phyloP scores from a whole-genome alignment of 2,888 invertebrate species.

The Cinara cedri region DNA sequence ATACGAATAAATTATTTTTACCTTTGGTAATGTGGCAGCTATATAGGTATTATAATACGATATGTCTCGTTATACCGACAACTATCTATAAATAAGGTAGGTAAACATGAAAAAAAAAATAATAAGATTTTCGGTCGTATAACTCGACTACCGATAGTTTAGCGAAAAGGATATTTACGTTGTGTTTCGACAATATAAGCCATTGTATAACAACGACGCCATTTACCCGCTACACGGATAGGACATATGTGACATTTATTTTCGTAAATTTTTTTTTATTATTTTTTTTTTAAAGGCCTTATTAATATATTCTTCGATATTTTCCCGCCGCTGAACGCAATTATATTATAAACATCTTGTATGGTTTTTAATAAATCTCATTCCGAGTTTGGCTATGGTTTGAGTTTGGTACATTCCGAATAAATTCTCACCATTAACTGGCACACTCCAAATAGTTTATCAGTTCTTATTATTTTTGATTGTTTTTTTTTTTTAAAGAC shows the following conservation, averaged over 20 bases:
- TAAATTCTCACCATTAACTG: too few species aligned
- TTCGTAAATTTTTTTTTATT: too few species aligned
- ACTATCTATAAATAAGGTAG: background rate
- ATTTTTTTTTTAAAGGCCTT: too few species aligned
- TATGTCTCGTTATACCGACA: background rate
- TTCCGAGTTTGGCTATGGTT: too few species aligned
- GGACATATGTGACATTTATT: background rate
- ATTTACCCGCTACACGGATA: background rate
- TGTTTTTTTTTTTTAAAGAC: too few species aligned
- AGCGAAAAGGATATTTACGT: background rate
- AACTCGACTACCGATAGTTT: background rate
- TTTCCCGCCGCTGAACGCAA: background rate
- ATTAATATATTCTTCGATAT: background rate
- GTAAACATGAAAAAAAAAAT: background rate
- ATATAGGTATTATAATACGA: background rate
- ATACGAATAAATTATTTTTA: background rate
- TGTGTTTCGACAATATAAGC: background rate
- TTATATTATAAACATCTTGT: background rate
- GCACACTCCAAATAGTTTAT: too few species aligned
- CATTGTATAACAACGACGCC: background rate
- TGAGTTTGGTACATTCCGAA: too few species aligned
- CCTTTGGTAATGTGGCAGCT: background rate
- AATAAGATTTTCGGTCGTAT: constrained; percentile 1
- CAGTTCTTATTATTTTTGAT: too few species aligned
- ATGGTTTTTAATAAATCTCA: background rate